phyloP scores from a whole-genome alignment of 2,888 invertebrate genomes.

The Mythimna vitellina region DNA sequence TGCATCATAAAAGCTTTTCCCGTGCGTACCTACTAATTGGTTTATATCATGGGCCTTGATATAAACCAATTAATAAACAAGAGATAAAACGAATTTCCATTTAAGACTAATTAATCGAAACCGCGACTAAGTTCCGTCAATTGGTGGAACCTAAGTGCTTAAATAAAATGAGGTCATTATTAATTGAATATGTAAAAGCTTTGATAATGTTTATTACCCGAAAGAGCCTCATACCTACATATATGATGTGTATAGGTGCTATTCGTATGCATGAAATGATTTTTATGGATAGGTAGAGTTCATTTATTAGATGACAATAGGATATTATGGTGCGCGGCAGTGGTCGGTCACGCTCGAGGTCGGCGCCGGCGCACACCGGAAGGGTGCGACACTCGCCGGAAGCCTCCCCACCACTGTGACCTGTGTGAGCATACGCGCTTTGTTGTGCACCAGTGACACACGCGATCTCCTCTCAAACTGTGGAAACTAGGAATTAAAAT shows the following conservation, averaged over 20 bases:
- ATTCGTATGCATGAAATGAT: conserved; percentile 66
- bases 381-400: conserved; percentile 88
- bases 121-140: conserved; percentile 43
- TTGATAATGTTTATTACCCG: conserved; percentile 43
- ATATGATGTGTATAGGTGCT: conserved; percentile 21
- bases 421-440: conserved; percentile 79
- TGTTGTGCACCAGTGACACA: conserved; percentile 79
- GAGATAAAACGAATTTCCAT: conserved; percentile 69
- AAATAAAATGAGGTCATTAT: conserved; percentile 45
- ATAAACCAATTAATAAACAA: conserved; percentile 67
- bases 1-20: conserved; percentile 81
- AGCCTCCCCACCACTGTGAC: conserved; percentile 85
- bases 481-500: conserved; percentile 31
- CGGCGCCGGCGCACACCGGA: conserved; percentile 85
- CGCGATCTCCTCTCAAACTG: conserved; percentile 69
- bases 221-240: conserved; percentile 44
- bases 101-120: conserved; percentile 64
- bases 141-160: conserved; percentile 42
- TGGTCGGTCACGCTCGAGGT: conserved; percentile 82
- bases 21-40: conserved; percentile 75
- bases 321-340: conserved; percentile 72
- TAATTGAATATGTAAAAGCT: conserved; percentile 45
- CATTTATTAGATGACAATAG: conserved; percentile 85
- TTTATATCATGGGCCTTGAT: conserved; percentile 70
- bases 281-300: conserved; percentile 73